A percentile compares a stretch with the other conserved stretches of the same genome.
These are phyloP conservation scores for Perithous albicinctus DNA, from an alignment of 2,888 invertebrate species.

Conservation along the genomic window DNA sequence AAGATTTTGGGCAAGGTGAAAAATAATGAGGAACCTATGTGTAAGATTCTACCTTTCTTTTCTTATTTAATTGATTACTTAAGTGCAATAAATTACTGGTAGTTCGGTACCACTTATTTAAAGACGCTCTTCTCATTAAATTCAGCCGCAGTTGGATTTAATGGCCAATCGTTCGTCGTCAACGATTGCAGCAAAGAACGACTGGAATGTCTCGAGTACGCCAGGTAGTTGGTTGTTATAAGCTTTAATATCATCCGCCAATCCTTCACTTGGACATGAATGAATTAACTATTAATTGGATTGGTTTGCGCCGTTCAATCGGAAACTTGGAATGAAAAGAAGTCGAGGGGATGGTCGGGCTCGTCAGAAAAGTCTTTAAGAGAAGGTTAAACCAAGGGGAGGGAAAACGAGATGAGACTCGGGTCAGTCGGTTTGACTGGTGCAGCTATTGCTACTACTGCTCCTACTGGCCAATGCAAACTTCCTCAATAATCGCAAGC, in stretches of 20 bases:
- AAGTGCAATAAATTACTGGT: constrained; percentile 68
- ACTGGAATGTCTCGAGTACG: constrained; percentile 25
- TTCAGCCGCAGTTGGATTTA: constrained; percentile 66
- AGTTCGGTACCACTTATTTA: constrained; percentile 11
- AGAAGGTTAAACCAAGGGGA: neutral
- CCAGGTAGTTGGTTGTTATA: constrained; percentile 15
- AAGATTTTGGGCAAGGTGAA: too few relatives aligned
- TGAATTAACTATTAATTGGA: constrained; percentile 15
- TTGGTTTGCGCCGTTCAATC: neutral
- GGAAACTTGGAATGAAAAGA: neutral
- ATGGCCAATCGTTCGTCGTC: constrained; percentile 25
- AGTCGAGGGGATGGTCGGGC: neutral
- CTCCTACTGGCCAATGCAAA: constrained; percentile 17
- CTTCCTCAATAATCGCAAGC: constrained; percentile 34
- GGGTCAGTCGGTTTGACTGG: constrained; percentile 11
- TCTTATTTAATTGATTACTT: too few relatives aligned
- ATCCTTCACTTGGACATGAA: neutral
- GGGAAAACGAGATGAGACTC: neutral
- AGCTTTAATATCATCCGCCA: neutral
- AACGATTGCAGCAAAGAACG: neutral
- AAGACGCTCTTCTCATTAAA: constrained; percentile 72
- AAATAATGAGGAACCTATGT: too few relatives aligned
- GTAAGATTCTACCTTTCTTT: too few relatives aligned
- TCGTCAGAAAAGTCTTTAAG: neutral
- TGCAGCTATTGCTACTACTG: neutral